phyloP scores from a whole-genome alignment of 2,888 invertebrate genomes.

The Aphodius sticticus region DNA sequence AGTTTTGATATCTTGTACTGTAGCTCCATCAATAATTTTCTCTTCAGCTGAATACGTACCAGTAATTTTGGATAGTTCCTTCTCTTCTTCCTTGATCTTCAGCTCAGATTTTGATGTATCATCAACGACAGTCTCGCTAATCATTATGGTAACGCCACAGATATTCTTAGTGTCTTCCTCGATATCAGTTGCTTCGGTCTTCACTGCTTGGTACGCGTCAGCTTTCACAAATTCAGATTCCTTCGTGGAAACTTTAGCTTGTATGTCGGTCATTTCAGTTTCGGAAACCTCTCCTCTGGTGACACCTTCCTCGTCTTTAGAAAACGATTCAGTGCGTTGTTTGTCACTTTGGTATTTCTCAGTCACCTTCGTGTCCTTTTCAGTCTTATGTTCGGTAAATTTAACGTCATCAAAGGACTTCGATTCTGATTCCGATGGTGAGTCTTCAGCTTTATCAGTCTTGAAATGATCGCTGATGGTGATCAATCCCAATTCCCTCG shows the following conservation, averaged over 20 bases:
- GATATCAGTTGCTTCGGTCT: conserved; percentile 33
- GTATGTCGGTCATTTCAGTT: conserved; percentile 41
- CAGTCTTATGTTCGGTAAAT: conserved; percentile 49
- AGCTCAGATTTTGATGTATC: conserved; percentile 32
- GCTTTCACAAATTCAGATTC: conserved; percentile 39
- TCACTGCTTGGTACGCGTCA: conserved; percentile 34
- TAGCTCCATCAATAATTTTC: conserved; percentile 38
- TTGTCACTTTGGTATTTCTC: conserved; percentile 51
- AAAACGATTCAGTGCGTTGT: conserved; percentile 49
- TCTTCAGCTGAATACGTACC: conserved; percentile 42
- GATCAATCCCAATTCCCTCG: conserved; percentile 31
- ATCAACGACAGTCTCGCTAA: conserved; percentile 37
- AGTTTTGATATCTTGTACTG: conserved; percentile 29
- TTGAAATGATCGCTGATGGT: conserved; percentile 30
- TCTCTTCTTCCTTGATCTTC: conserved; percentile 35
- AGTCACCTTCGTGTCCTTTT: conserved; percentile 46
- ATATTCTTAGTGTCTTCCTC: conserved; percentile 30
- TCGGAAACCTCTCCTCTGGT: conserved; percentile 41
- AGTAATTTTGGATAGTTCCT: conserved; percentile 37
- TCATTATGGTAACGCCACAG: conserved; percentile 39
- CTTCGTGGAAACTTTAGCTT: conserved; percentile 34
- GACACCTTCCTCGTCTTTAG: conserved; percentile 52
- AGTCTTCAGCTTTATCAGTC: conserved; percentile 37
- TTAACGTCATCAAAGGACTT: conserved; percentile 45
- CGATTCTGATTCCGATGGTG: conserved; percentile 32